Evolutionary conservation across 2,888 invertebrate genomes (phyloP).

Genomic region (Synergus laeviventris): DNA sequence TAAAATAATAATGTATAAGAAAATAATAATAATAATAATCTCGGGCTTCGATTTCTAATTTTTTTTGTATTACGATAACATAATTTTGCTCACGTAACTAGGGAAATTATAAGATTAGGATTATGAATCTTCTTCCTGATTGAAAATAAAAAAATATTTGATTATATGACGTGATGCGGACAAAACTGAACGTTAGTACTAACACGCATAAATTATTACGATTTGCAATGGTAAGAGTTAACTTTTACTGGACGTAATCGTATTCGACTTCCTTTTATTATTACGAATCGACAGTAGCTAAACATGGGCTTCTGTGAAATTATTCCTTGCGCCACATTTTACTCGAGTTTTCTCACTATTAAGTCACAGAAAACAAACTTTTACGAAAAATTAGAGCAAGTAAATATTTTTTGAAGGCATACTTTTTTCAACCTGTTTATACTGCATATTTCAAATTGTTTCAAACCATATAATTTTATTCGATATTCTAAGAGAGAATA

Average conservation of each 20-base stretch:
- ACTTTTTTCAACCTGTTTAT: background rate
- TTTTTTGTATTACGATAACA: background rate
- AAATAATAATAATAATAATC: background rate
- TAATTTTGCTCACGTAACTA: background rate
- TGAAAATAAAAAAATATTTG: conserved; percentile 25
- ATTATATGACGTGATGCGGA: conserved; percentile 10
- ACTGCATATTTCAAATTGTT: no score
- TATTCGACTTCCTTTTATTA: conserved; percentile 28
- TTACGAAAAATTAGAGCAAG: background rate
- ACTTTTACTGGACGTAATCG: conserved; percentile 20
- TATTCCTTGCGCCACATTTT: conserved; percentile 7
- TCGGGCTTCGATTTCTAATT: background rate
- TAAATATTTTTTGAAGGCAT: background rate
- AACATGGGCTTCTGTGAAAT: conserved; percentile 13
- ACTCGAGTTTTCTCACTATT: background rate
- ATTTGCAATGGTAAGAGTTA: conserved; percentile 31
- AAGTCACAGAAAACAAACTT: background rate
- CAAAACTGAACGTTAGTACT: conserved; percentile 1
- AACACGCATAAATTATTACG: conserved; percentile 18
- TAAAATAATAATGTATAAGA: no score
- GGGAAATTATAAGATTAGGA: background rate
- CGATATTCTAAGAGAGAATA: no score
- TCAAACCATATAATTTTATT: no score
- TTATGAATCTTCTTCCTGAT: conserved; percentile 27
- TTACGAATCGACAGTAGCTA: conserved; percentile 15